Evolutionary conservation across 2,797 vertebrate species (phyloP).

Genomic region (Sorex maritimensis): DNA sequence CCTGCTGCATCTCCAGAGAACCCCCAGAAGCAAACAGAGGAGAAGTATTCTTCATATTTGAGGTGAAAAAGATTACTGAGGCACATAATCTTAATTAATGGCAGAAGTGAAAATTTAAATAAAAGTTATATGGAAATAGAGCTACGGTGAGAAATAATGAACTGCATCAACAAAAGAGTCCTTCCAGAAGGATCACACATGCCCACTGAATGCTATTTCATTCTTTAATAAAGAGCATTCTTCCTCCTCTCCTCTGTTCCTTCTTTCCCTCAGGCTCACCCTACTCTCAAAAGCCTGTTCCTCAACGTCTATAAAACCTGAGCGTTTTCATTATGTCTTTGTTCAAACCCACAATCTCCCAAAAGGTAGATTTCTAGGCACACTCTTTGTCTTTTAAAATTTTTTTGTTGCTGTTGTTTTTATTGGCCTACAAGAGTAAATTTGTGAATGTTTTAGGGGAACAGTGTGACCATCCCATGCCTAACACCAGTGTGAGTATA

Average conservation of each 20-base stretch:
- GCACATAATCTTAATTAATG: neutral
- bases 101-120: conserved; percentile 41
- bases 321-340: neutral
- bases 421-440: no score
- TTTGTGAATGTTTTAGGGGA: no score
- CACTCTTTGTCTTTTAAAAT: neutral
- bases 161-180: neutral
- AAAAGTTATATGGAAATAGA: conserved; percentile 4
- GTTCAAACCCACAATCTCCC: neutral
- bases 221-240: neutral
- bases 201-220: neutral
- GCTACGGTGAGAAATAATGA: neutral
- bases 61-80: neutral
- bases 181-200: neutral
- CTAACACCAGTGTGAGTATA: no score
- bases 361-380: neutral
- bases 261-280: neutral
- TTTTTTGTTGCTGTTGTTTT: no score
- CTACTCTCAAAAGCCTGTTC: neutral
- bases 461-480: no score
- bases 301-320: neutral
- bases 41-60: neutral
- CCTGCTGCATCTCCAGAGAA: neutral
- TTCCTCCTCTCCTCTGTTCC: neutral
- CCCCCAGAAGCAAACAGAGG: neutral